phyloP scores from a whole-genome alignment of 2,113 vertebrate species.

The Neogale vison region DNA sequence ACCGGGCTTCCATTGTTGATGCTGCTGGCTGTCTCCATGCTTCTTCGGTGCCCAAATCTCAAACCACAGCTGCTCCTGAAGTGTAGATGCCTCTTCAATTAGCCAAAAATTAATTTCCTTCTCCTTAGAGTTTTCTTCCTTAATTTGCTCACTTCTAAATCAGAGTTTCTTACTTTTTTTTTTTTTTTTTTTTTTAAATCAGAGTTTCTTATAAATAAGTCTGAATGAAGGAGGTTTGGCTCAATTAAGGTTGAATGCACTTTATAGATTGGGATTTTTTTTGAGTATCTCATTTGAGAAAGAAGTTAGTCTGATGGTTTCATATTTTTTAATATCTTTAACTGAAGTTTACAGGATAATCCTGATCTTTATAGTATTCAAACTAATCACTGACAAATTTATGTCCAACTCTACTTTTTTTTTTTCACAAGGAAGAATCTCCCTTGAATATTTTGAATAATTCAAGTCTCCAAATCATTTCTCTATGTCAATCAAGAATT shows the following conservation, averaged over 20 bases:
- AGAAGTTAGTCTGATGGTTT: not conserved
- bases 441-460: not conserved
- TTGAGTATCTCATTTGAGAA: not conserved
- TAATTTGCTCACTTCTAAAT: not conserved
- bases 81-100: not conserved
- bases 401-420: not conserved
- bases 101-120: not conserved
- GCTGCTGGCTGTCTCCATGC: accelerated
- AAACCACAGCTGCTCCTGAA: not conserved
- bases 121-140: not conserved
- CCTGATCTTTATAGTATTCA: not conserved
- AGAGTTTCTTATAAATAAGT: not conserved
- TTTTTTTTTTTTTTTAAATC: too few species aligned
- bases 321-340: not conserved
- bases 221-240: not conserved
- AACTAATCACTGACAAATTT: not conserved
- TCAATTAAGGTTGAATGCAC: not conserved
- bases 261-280: not conserved
- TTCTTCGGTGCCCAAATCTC: not conserved
- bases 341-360: not conserved
- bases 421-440: not conserved
- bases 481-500: not conserved
- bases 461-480: not conserved
- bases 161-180: not conserved
- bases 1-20: accelerated